Base-by-base conservation (phyloP, 2,113 vertebrate species). In the Dunckerocampus dactyliophorus region DNA sequence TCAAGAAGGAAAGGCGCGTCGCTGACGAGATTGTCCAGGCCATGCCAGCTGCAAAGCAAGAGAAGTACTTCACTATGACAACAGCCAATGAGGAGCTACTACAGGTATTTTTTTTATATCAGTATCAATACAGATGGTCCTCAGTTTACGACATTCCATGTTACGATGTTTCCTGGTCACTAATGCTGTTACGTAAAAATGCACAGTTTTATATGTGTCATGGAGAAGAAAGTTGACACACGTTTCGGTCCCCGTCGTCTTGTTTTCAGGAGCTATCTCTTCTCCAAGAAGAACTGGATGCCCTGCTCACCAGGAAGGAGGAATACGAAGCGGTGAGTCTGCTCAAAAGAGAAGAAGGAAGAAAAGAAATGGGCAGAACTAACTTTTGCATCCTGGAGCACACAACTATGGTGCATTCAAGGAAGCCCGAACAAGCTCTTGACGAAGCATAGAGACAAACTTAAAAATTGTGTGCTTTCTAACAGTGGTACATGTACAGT, bases 1-100 rank as follows among this genome's bases (percentile, higher is more conserved):
- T 95, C 7, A 87, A 92, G 65, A 90, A 31, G 74, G 92, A 96
- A 79, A 94, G 93, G 60, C 80, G 87, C 59, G 89, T 91, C 12
- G 94, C 94, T 47, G 93, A 97, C 34, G 89, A 90, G 78, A 92
- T 98, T 14, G 83, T 98, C 31, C 95, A 94, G 85, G 88, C 94
- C 10, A 95, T 98, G 95, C 85, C 93, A 0, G 79, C 89, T 0
- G 90, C 92, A 58, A 90, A 94, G 80, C 95, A 96, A 76, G 79
- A 89, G 64, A 94, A 92, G 61, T 97, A 96, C 28, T 82, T 92
- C 70, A 90, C 92, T 54, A 94, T 94, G 92, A 95, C 93, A 65
- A 69, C 81, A 51, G 66, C 80, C 79, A 98, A 97, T 72, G 94
- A 97, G 80, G 92, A 95, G 22, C 87, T 95, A 4, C 86, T 94